Conservation (phyloP, 2,113 vertebrate genomes). For the Clarias macrocephalus region DNA sequence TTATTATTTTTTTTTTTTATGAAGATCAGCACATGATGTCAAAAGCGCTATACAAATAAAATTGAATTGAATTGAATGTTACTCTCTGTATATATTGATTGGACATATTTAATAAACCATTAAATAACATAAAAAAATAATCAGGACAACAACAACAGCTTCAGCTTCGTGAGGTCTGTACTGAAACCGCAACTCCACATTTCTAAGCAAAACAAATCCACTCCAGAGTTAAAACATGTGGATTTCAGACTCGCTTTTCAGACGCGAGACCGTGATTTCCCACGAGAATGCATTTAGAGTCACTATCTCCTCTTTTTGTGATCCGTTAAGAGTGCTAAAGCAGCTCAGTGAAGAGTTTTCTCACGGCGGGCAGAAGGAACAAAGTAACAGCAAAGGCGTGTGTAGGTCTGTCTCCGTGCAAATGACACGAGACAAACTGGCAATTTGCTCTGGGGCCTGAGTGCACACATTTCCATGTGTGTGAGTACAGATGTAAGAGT, state of each 20-base stretch:
- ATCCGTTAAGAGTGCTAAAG: background rate
- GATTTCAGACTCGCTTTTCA: background rate
- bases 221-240: background rate
- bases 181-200: background rate
- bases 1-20: too few species aligned
- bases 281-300: background rate
- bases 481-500: slow-evolving; percentile 12
- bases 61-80: too few species aligned
- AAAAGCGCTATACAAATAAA: too few species aligned
- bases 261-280: background rate
- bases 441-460: slow-evolving; percentile 27
- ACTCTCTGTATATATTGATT: background rate
- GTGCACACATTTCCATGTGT: slow-evolving; percentile 6
- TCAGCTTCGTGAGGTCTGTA: background rate
- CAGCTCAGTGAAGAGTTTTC: background rate
- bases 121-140: background rate
- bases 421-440: slow-evolving; percentile 10
- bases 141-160: background rate
- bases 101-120: background rate
- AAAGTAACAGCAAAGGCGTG: slow-evolving; percentile 30
- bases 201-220: slow-evolving; percentile 8
- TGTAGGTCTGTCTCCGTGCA: slow-evolving; percentile 8
- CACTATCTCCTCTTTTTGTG: background rate
- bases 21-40: background rate
- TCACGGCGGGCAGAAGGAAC: background rate